A percentile compares a stretch with the other conserved stretches of the same genome.
Evolutionary conservation across 2,797 vertebrate genomes (phyloP).

Genomic region (Balearica regulorum): DNA sequence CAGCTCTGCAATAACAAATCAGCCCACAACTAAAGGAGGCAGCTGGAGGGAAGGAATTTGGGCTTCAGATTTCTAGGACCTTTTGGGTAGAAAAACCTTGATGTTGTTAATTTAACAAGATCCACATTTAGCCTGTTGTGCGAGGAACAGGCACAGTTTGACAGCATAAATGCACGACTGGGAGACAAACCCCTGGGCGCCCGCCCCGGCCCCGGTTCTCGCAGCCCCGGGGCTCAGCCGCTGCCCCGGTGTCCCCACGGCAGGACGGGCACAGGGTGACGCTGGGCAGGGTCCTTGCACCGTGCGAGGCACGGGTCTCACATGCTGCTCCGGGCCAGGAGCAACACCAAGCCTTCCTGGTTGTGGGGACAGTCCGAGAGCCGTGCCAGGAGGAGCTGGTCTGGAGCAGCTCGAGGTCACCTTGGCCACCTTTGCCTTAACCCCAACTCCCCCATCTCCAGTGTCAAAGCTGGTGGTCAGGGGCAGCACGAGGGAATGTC

Average conservation of each 20-base stretch:
- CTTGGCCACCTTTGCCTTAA: neutral
- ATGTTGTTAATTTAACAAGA: neutral
- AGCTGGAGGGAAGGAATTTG: neutral
- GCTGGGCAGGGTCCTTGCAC: neutral
- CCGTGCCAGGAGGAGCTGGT: neutral
- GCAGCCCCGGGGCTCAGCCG: fast-evolving
- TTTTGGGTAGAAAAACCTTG: neutral
- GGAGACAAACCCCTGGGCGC: neutral
- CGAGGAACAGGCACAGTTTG: neutral
- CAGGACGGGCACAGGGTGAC: neutral
- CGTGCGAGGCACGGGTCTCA: fast-evolving
- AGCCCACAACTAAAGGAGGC: neutral
- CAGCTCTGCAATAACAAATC: neutral
- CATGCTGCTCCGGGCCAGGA: neutral
- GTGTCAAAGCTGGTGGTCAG: neutral
- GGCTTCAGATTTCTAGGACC: neutral
- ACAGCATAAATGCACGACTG: neutral
- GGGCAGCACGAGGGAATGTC: neutral
- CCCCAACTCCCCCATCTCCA: neutral
- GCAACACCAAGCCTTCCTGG: neutral
- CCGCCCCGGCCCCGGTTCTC: fast-evolving
- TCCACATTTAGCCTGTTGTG: neutral
- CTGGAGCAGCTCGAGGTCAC: neutral
- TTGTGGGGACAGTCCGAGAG: neutral
- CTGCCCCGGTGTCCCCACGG: neutral